Evolutionary conservation across 1,140 invertebrate genomes (phyloP), one percentile per base, ranked within the genome.

Genomic region (Zophobas atratus): DNA sequence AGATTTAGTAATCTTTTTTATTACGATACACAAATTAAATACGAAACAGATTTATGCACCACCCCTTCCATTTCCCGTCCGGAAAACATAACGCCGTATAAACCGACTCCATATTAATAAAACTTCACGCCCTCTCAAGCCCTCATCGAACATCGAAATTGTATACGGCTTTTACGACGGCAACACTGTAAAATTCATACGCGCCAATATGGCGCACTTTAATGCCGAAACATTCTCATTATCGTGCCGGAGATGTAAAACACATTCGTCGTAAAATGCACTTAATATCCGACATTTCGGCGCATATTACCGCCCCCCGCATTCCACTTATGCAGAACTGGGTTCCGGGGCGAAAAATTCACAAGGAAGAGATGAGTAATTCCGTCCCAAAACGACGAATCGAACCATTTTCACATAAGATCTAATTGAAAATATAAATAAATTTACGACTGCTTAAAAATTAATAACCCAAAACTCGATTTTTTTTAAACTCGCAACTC

Each of bases 1-100:
- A 82, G 80, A 82, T 82, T 82, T 82, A 82, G 81, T 82, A 82
- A 82, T 82, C 77, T 79, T 78, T 77, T 81, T 81, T 78, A 80
- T 81, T 82, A 75, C 46, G 71, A 71, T 78, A 39, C 46, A 70
- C 43, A 79, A 79, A 78, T 81, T 80, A 81, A 81, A 82, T 79
- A 60, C 46, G 70, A 80, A 82, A 80, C 79, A 80, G 79, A 80
- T 80, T 82, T 82, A 82, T 80, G 51, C 46, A 72, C 46, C 33
- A 20, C 49, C 6, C 20, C 5, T 53, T 6, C 34, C 55, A 5
- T n/a, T 3, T 38, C 35, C 6, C 39, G 34, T 8, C 35, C 57
- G 38, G 6, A 46, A 4, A 51, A 51, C 36, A 36, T 36, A 63
- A 39, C 57, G 57, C 38, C 6, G 35, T 36, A 63, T 63, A 63